Evolutionary conservation across 1,140 invertebrate genomes (phyloP).

Genomic region (Zaprionus vittiger): DNA sequence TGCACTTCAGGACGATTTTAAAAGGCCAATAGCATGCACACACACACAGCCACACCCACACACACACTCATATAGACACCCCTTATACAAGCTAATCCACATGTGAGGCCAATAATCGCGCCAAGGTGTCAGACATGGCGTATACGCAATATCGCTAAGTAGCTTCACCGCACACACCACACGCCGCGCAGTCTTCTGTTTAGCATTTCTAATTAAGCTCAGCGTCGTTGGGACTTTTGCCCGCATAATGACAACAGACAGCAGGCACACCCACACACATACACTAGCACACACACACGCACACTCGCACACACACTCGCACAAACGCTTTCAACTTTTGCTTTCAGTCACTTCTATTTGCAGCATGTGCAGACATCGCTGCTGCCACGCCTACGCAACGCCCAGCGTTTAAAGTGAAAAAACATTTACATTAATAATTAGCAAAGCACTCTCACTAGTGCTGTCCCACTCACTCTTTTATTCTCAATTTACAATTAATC

Average conservation of each 20-base stretch:
- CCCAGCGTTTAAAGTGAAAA: constrained; percentile 69
- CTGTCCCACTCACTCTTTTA: constrained; percentile 50
- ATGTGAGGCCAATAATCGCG: constrained; percentile 63
- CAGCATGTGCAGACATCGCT: constrained; percentile 29
- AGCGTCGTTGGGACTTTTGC: not conserved
- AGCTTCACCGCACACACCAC: constrained; percentile 42
- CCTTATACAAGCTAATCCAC: constrained; percentile 28
- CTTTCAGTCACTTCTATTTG: constrained; percentile 63
- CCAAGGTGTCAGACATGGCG: constrained; percentile 66
- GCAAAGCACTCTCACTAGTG: constrained; percentile 49
- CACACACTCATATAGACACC: not conserved
- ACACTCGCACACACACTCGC: not conserved
- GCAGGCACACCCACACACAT: constrained; percentile 16
- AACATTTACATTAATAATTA: constrained; percentile 84
- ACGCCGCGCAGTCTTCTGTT: constrained; percentile 40
- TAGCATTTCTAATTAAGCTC: constrained; percentile 78
- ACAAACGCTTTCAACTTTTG: not conserved
- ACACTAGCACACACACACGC: constrained; percentile 10
- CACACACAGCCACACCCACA: constrained; percentile 1
- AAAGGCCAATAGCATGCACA: constrained; percentile 69
- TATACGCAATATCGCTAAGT: constrained; percentile 71
- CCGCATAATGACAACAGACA: constrained; percentile 69
- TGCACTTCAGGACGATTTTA: constrained; percentile 66
- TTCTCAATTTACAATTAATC: constrained; percentile 78
- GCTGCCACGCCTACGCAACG: constrained; percentile 36